Percentiles rank a stretch among this genome's conserved stretches.
Conservation (phyloP, 2,797 vertebrate species). For the Myotis findleyi region DNA sequence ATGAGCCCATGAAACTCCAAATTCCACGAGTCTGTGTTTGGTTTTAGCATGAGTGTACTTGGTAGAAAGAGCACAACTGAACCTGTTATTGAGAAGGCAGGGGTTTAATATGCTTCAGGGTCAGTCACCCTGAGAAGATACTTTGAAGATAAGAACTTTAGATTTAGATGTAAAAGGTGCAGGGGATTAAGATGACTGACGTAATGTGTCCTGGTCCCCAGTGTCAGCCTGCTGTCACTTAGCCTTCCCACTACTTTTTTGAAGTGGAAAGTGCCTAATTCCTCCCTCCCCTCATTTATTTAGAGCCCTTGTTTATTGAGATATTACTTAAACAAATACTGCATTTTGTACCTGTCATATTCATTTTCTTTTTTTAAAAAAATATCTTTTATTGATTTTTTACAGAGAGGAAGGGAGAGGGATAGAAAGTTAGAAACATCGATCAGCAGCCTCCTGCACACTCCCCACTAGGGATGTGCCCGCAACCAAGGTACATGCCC, state of each 20-base stretch:
- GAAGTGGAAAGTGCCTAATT: neutral
- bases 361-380: neutral
- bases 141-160: neutral
- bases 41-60: neutral
- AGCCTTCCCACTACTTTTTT: neutral
- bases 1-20: neutral
- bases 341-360: neutral
- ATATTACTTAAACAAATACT: neutral
- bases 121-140: neutral
- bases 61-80: neutral
- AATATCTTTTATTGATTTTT: too few relatives aligned
- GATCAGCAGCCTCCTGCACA: too few relatives aligned
- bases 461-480: too few relatives aligned
- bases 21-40: constrained; percentile 4
- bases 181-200: neutral
- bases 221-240: neutral
- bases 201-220: neutral
- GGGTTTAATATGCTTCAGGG: neutral
- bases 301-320: neutral
- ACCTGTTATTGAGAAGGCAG: neutral
- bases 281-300: neutral
- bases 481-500: too few relatives aligned
- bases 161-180: neutral
- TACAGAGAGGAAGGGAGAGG: too few relatives aligned
- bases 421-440: too few relatives aligned